A percentile compares a stretch with the other conserved stretches of the same genome.
Evolutionary conservation across 2,888 invertebrate species (phyloP).

Genomic region (Lucinisca nassula): DNA sequence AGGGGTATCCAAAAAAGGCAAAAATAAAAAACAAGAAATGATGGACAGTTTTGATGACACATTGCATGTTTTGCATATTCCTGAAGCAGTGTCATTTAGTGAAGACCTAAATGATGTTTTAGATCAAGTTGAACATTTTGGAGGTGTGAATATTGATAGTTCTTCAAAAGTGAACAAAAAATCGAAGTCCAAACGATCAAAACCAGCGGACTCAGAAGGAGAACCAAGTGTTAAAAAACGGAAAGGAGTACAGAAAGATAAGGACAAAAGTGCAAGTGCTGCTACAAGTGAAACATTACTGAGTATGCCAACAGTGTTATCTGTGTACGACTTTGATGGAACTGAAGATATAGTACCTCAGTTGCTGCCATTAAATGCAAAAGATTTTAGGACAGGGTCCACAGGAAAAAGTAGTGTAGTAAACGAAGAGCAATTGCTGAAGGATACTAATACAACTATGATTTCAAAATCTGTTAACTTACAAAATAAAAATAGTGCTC

Average conservation of each 20-base stretch:
- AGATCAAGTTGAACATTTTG: slow-evolving; percentile 85
- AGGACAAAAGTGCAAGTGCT: slow-evolving; percentile 54
- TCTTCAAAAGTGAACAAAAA: slow-evolving; percentile 62
- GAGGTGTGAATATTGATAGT: slow-evolving; percentile 56
- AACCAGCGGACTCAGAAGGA: slow-evolving; percentile 57
- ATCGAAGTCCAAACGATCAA: slow-evolving; percentile 73
- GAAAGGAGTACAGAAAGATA: slow-evolving; percentile 67
- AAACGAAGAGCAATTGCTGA: neutral
- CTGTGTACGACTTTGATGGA: slow-evolving; percentile 81
- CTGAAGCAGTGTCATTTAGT: slow-evolving; percentile 83
- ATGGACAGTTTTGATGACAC: slow-evolving; percentile 65
- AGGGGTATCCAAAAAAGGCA: slow-evolving; percentile 37
- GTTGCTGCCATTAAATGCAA: slow-evolving; percentile 64
- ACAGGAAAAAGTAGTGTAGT: neutral
- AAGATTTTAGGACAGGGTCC: slow-evolving; percentile 59
- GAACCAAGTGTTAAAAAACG: slow-evolving; percentile 76
- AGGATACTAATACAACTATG: slow-evolving; percentile 11
- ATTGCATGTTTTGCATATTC: slow-evolving; percentile 70
- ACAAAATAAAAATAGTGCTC: slow-evolving; percentile 54
- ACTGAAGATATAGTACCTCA: slow-evolving; percentile 73
- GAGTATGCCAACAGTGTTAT: slow-evolving; percentile 69
- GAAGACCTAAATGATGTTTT: slow-evolving; percentile 84
- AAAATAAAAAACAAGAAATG: slow-evolving; percentile 15
- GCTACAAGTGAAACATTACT: slow-evolving; percentile 38
- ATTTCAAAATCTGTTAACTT: neutral